These are phyloP conservation scores for Catocala fraxini DNA, from an alignment of 2,888 invertebrate genomes.

Conservation along the genomic window DNA sequence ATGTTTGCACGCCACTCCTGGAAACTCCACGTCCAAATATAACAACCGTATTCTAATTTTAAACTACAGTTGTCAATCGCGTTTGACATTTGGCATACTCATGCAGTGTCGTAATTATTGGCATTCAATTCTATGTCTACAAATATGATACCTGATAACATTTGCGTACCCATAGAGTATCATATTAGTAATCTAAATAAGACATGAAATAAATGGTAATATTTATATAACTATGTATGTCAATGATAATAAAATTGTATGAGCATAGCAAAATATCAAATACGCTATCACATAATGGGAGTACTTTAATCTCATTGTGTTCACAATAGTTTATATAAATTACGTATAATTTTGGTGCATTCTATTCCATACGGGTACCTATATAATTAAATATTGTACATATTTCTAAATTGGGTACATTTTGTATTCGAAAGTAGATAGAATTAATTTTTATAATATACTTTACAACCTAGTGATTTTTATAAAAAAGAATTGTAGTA, in stretches of 20 bases:
- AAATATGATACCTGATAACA: conserved; percentile 33
- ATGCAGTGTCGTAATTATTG: conserved; percentile 32
- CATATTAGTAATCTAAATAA: conserved; percentile 15
- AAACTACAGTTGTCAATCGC: conserved; percentile 5
- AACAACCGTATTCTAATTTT: conserved; percentile 9
- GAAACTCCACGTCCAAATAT: conserved; percentile 1
- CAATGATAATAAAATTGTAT: conserved; percentile 24
- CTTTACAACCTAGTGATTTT: too few relatives aligned
- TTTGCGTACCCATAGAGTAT: conserved; percentile 28
- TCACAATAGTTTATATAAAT: conserved; percentile 29
- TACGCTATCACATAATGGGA: conserved; percentile 19
- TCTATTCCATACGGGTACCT: conserved; percentile 19
- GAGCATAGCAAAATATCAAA: conserved; percentile 22
- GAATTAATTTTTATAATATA: too few relatives aligned
- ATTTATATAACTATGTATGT: neutral
- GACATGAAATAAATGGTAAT: neutral
- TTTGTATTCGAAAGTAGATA: neutral
- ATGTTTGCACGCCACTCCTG: conserved; percentile 18
- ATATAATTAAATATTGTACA: conserved; percentile 16
- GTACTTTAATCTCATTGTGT: conserved; percentile 21
- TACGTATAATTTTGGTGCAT: conserved; percentile 23
- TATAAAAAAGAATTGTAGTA: too few relatives aligned
- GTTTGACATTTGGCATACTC: conserved; percentile 30
- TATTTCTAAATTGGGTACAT: neutral
- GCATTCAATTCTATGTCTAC: conserved; percentile 27